Evolutionary conservation across 2,797 vertebrate genomes (phyloP), one percentile per base, ranked within the genome.

Genomic region (Danionella dracula): DNA sequence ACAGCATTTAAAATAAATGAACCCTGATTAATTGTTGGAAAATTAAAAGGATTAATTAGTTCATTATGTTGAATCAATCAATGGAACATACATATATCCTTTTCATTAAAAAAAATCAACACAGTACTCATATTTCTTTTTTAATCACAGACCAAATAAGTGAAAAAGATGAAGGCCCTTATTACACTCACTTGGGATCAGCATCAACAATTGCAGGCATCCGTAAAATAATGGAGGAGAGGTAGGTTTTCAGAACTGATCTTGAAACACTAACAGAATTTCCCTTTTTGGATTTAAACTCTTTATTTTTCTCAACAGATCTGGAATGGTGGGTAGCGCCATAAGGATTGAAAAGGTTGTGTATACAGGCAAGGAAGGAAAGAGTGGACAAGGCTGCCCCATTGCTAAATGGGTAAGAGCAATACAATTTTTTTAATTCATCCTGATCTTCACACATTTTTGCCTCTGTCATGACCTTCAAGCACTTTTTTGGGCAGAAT

Each of bases 81-180:
- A n/a, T n/a, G n/a, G n/a, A n/a, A n/a, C n/a, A n/a, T n/a, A n/a
- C n/a, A n/a, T n/a, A n/a, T n/a, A n/a, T n/a, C n/a, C n/a, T n/a
- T n/a, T n/a, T n/a, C n/a, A n/a, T n/a, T n/a, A n/a, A n/a, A n/a
- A n/a, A n/a, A n/a, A n/a, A n/a, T n/a, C n/a, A n/a, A n/a, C n/a
- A n/a, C n/a, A n/a, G n/a, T n/a, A n/a, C n/a, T n/a, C n/a, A n/a
- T n/a, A n/a, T n/a, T n/a, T n/a, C n/a, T n/a, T n/a, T n/a, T n/a
- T 2, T 35, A 68, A 31, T 42, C 8, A 86, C 85, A 99, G 97
- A 99, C 80, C 96, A 98, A 94, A 94, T 99, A 82, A 93, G 92
- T 88, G 96, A 98, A 84, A 99, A 96, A 90, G 97, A 99, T 79
- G 97, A 99, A 90, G 97, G 95, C 65, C 97, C 97, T 73, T 99